These are phyloP conservation scores for Eutrigla gurnardus DNA, from an alignment of 2,797 vertebrate genomes.

Conservation along the genomic window DNA sequence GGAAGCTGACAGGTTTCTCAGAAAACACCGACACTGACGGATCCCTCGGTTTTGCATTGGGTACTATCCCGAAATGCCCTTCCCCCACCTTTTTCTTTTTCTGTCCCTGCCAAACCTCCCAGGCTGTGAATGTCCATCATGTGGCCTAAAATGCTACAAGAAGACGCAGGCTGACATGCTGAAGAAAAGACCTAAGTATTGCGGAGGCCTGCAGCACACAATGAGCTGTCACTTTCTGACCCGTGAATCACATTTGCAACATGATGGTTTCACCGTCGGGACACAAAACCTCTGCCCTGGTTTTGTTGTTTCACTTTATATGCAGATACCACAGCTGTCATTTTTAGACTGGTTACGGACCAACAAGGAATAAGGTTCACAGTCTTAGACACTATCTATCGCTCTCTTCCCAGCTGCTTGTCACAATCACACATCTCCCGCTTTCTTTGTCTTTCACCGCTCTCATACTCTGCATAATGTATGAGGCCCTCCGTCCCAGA, in stretches of 20 bases:
- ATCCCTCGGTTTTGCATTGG: slow-evolving; percentile 14
- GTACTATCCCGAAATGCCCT: background rate
- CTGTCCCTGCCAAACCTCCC: slow-evolving; percentile 19
- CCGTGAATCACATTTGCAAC: slow-evolving; percentile 39
- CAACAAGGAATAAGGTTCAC: slow-evolving; percentile 1
- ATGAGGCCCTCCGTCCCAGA: slow-evolving; percentile 40
- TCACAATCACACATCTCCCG: slow-evolving; percentile 24
- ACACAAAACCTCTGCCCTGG: slow-evolving; percentile 19
- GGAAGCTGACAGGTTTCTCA: slow-evolving; percentile 11
- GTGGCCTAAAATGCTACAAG: slow-evolving; percentile 19
- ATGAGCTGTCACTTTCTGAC: slow-evolving; percentile 30
- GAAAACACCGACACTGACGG: slow-evolving; percentile 14
- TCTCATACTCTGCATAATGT: slow-evolving; percentile 58
- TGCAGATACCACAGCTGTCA: slow-evolving; percentile 6
- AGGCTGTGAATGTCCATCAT: slow-evolving; percentile 27
- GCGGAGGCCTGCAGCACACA: slow-evolving; percentile 20
- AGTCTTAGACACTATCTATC: background rate
- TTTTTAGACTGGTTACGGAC: slow-evolving; percentile 22
- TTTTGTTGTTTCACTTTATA: slow-evolving; percentile 14
- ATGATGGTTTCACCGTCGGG: slow-evolving; percentile 43
- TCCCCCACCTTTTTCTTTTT: background rate
- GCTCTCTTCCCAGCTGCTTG: background rate
- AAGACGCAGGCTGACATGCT: slow-evolving; percentile 30
- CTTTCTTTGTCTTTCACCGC: slow-evolving; percentile 27
- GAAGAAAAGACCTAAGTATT: slow-evolving; percentile 7